Conservation (phyloP, 2,888 invertebrate genomes). For the Trissoscelio sp. region DNA sequence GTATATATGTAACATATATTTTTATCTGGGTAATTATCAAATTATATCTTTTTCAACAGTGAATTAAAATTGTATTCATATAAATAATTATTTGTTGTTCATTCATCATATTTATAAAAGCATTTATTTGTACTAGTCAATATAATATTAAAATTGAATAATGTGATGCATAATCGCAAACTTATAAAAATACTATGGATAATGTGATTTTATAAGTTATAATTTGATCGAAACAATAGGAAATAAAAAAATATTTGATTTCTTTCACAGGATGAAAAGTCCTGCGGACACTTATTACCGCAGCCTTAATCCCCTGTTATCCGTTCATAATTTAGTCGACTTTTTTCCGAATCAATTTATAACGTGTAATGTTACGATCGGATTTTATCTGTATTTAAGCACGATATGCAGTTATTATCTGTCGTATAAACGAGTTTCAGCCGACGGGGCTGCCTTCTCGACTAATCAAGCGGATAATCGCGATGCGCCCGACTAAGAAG, state of each 20-base stretch:
- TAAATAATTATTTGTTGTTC: too few species aligned
- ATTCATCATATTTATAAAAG: too few species aligned
- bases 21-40: too few species aligned
- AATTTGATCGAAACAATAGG: slow-evolving; percentile 23
- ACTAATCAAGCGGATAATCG: slow-evolving; percentile 72
- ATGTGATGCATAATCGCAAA: too few species aligned
- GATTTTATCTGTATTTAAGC: slow-evolving; percentile 70
- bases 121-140: too few species aligned
- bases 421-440: slow-evolving; percentile 70
- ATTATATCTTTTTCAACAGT: too few species aligned
- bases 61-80: too few species aligned
- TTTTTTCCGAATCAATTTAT: slow-evolving; percentile 63
- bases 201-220: too few species aligned
- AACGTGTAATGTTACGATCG: slow-evolving; percentile 69
- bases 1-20: too few species aligned
- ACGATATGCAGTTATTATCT: slow-evolving; percentile 70
- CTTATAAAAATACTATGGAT: too few species aligned
- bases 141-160: too few species aligned
- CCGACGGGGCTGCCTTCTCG: slow-evolving; percentile 68
- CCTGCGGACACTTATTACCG: slow-evolving; percentile 23
- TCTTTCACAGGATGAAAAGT: slow-evolving; percentile 13
- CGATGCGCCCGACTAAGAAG: slow-evolving; percentile 69
- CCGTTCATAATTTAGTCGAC: slow-evolving; percentile 59
- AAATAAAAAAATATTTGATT: slow-evolving; percentile 2
- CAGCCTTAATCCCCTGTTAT: slow-evolving; percentile 59